phyloP scores from a whole-genome alignment of 1,140 invertebrate species.

The Drosophila ogumai region DNA sequence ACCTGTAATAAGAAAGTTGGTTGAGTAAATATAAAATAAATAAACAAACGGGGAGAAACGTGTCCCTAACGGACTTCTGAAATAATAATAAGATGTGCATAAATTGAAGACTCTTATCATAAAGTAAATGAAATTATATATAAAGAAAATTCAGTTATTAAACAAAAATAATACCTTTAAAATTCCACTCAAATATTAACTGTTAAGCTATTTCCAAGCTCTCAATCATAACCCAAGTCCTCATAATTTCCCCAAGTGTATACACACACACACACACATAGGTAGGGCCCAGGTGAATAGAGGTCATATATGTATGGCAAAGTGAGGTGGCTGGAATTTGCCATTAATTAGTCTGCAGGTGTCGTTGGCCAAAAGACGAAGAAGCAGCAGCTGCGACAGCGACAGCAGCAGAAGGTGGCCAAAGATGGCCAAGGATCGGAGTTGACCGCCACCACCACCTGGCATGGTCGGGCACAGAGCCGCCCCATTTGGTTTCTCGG shows the following conservation, averaged over 20 bases:
- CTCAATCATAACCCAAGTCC: rapidly evolving
- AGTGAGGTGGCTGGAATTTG: constrained; percentile 55
- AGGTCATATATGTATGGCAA: constrained; percentile 13
- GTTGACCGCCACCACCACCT: constrained; percentile 18
- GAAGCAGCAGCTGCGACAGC: constrained; percentile 3
- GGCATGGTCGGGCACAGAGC: constrained; percentile 3
- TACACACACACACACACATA: neutral
- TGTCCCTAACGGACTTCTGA: neutral
- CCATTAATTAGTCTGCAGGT: constrained; percentile 78
- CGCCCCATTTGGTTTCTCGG: neutral
- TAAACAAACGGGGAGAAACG: neutral
- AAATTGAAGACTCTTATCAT: too few species aligned
- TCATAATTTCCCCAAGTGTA: constrained; percentile 5
- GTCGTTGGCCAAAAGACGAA: constrained; percentile 38
- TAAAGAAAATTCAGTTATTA: too few species aligned
- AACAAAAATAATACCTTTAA: neutral
- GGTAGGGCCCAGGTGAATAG: constrained; percentile 5
- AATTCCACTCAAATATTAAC: neutral
- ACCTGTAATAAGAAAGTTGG: neutral
- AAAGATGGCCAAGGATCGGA: constrained; percentile 44
- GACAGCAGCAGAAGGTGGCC: constrained; percentile 9
- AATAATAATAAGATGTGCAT: too few species aligned
- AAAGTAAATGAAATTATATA: too few species aligned
- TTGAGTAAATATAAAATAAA: neutral
- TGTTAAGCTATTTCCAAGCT: too few species aligned